phyloP scores from a whole-genome alignment of 2,113 vertebrate species.

The Micronycteris hirsuta region DNA sequence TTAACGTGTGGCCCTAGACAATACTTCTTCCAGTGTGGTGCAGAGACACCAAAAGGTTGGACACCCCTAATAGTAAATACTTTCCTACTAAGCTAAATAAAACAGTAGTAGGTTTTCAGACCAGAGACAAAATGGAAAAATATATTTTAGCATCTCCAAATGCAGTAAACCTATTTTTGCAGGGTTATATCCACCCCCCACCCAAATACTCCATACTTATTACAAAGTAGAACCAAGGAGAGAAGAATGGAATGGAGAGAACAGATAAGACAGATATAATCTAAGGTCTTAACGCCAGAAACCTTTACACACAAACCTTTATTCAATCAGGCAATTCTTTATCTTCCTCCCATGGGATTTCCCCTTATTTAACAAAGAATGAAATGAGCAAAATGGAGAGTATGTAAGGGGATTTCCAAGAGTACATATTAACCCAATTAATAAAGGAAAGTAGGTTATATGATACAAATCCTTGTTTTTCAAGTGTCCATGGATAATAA shows the following conservation, averaged over 20 bases:
- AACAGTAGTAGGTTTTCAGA: not conserved
- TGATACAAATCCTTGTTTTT: not conserved
- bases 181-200: not conserved
- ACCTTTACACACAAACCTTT: not conserved
- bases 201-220: not conserved
- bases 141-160: not conserved
- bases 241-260: not conserved
- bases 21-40: no score
- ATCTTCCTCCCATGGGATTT: not conserved
- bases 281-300: not conserved
- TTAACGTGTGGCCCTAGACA: no score
- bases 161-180: not conserved
- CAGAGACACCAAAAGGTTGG: no score
- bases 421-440: not conserved
- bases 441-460: not conserved
- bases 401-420: not conserved
- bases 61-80: not conserved
- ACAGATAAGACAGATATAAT: not conserved
- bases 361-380: not conserved
- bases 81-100: slow-evolving; percentile 21
- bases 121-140: not conserved
- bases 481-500: not conserved
- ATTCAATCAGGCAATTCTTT: not conserved
- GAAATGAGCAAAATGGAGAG: not conserved
- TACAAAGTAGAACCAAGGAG: not conserved